Conservation (phyloP, 2,113 vertebrate genomes). For the Rattus rattus region DNA sequence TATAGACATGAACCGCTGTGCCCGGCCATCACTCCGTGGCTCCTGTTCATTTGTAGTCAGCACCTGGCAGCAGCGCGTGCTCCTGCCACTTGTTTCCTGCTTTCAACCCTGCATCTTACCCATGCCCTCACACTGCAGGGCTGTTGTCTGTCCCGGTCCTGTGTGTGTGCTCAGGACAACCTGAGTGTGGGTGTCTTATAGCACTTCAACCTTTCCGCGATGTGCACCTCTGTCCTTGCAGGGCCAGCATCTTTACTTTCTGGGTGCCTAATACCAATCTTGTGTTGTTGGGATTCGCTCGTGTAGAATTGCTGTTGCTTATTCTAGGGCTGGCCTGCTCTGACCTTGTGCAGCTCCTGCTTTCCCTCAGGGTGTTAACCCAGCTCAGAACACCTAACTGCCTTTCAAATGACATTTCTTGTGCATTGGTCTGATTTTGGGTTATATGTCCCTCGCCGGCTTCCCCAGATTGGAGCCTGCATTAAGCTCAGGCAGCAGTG, state of each 20-base stretch:
- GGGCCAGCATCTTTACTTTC: neutral
- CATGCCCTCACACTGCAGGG: neutral
- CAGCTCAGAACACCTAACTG: neutral
- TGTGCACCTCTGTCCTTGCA: neutral
- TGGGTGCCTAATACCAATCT: neutral
- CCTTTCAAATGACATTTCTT: neutral
- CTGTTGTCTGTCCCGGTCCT: neutral
- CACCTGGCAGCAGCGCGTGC: accelerated
- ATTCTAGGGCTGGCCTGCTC: neutral
- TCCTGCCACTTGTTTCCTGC: neutral
- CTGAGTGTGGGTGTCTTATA: neutral
- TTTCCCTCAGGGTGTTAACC: neutral
- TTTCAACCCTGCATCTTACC: neutral
- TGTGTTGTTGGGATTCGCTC: accelerated
- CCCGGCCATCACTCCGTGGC: neutral
- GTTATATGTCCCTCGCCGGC: neutral
- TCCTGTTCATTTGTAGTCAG: neutral
- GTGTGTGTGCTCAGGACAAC: neutral
- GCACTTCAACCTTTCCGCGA: neutral
- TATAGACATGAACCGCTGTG: neutral
- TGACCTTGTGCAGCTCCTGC: neutral
- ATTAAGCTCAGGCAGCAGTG: neutral
- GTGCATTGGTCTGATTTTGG: neutral
- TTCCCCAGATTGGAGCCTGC: neutral
- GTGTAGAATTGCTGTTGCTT: neutral